Evolutionary conservation across 2,888 invertebrate genomes (phyloP).

Genomic region (Acanthosepion lycidas): DNA sequence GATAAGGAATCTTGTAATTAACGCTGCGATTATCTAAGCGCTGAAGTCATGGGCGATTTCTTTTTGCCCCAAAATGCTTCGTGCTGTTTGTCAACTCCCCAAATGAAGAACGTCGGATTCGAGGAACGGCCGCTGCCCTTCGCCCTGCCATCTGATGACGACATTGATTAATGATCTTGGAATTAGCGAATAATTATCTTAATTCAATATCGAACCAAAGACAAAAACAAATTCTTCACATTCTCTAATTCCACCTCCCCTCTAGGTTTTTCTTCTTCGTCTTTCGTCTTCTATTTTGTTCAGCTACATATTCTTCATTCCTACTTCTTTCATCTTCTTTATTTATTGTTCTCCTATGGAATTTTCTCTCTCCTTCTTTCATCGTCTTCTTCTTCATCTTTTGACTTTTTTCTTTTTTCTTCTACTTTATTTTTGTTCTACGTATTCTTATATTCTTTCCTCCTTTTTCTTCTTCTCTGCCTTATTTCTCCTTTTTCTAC

Average conservation of each 20-base stretch:
- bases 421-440: background rate
- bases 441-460: background rate
- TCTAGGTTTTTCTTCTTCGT: background rate
- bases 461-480: background rate
- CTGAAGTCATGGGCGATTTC: background rate
- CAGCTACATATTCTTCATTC: background rate
- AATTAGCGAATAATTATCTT: slow-evolving; percentile 33
- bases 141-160: background rate
- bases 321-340: background rate
- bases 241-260: background rate
- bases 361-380: background rate
- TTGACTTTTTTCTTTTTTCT: background rate
- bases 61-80: background rate
- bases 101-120: background rate
- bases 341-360: background rate
- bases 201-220: background rate
- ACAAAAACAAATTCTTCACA: background rate
- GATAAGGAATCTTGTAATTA: background rate
- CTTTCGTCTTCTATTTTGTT: background rate
- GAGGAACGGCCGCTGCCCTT: background rate
- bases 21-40: background rate
- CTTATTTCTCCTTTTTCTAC: no score
- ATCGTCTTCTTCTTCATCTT: background rate
- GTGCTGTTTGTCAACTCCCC: background rate
- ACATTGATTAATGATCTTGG: background rate